Evolutionary conservation across 2,888 invertebrate species (phyloP).

Genomic region (Monoplex corrugatus): DNA sequence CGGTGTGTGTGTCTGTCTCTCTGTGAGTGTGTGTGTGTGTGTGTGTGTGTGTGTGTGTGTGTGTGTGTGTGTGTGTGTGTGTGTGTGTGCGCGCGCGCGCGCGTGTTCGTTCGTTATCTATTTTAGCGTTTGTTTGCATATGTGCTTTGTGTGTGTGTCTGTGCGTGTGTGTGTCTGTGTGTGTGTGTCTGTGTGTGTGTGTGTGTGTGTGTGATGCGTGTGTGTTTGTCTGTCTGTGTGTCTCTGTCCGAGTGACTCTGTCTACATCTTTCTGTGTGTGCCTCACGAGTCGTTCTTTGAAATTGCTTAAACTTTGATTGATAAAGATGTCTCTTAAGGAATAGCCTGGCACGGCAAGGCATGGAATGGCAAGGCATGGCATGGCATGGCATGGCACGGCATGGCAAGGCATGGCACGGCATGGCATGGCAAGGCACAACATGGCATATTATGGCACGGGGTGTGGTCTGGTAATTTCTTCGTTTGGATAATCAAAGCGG

Average conservation of each 20-base stretch:
- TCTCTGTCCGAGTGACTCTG: not conserved
- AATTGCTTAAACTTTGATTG: too few species aligned
- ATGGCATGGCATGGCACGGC: too few species aligned
- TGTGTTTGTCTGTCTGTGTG: not conserved
- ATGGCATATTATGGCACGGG: too few species aligned
- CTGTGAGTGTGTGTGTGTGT: too few species aligned
- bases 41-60: not conserved
- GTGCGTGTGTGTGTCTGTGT: not conserved
- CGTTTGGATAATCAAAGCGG: not conserved
- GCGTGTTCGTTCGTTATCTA: not conserved
- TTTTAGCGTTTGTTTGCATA: not conserved
- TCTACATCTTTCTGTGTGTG: not conserved
- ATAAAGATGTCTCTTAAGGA: too few species aligned
- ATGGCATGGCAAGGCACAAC: too few species aligned
- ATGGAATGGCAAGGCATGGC: too few species aligned
- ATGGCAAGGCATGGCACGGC: too few species aligned
- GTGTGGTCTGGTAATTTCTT: not conserved
- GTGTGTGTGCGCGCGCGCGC: slow-evolving; percentile 5
- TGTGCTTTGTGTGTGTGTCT: not conserved
- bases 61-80: slow-evolving; percentile 13
- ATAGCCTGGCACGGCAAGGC: too few species aligned
- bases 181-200: not conserved
- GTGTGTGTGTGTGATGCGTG: not conserved
- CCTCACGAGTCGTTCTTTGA: not conserved
- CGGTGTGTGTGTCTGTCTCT: not conserved